Conservation (phyloP, 2,888 invertebrate species). For the Epinotia ramella region DNA sequence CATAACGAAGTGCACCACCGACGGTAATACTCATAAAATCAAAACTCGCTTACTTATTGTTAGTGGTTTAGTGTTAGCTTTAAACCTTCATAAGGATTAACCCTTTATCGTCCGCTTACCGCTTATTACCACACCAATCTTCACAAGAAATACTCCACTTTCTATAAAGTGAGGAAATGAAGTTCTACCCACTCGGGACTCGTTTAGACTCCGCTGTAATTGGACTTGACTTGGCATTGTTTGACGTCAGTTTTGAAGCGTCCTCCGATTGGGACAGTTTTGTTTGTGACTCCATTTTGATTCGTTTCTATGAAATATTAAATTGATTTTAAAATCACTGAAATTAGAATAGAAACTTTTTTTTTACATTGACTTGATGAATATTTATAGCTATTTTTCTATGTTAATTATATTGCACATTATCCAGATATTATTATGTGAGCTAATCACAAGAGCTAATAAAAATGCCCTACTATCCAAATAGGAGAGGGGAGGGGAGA, state of each 20-base stretch:
- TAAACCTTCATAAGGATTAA: background rate
- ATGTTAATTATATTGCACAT: no score
- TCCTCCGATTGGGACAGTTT: slow-evolving; percentile 58
- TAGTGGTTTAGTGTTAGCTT: background rate
- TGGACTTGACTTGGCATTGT: slow-evolving; percentile 76
- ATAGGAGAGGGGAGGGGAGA: no score
- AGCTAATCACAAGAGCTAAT: no score
- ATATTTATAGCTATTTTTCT: no score
- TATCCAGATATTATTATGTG: no score
- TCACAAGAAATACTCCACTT: slow-evolving; percentile 72
- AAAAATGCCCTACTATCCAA: no score
- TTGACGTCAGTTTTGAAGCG: slow-evolving; percentile 67
- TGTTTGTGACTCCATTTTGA: slow-evolving; percentile 57
- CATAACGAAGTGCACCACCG: no score
- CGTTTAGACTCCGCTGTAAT: slow-evolving; percentile 74
- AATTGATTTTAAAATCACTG: slow-evolving; percentile 15
- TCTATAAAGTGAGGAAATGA: slow-evolving; percentile 68
- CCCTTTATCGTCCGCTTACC: slow-evolving; percentile 21
- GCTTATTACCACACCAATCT: slow-evolving; percentile 52
- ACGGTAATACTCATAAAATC: no score
- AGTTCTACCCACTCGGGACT: slow-evolving; percentile 72
- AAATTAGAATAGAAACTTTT: background rate
- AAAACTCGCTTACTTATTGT: background rate
- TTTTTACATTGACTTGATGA: background rate
- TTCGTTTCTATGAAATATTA: slow-evolving; percentile 52